These are phyloP conservation scores for Regulus satrapa DNA, from an alignment of 2,113 vertebrate genomes.

Conservation along the genomic window DNA sequence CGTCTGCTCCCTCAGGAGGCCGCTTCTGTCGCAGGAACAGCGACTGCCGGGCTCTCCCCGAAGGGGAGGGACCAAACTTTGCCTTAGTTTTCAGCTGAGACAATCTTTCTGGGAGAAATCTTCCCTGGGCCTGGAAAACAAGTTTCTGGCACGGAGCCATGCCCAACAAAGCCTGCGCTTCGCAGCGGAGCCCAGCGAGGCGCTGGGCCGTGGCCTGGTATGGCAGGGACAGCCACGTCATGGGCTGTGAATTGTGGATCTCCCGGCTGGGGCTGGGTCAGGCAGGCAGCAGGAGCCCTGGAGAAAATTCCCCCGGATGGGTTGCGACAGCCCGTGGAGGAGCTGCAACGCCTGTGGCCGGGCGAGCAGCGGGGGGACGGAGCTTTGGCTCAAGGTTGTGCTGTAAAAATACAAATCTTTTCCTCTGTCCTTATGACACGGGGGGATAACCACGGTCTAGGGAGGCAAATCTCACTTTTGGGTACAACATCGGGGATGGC, in stretches of 20 bases:
- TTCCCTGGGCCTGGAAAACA: background rate
- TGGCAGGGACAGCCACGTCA: background rate
- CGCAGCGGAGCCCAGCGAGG: background rate
- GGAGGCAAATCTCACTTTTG: background rate
- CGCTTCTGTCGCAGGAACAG: background rate
- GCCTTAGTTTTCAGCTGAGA: background rate
- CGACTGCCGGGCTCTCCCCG: background rate
- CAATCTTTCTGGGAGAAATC: background rate
- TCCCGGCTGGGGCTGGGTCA: background rate
- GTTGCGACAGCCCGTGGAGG: background rate
- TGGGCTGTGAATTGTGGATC: background rate
- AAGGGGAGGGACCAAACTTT: slow-evolving; percentile 54
- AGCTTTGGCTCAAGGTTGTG: background rate
- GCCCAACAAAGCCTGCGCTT: rapidly evolving
- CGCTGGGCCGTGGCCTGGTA: background rate
- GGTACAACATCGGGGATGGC: background rate
- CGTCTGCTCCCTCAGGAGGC: background rate
- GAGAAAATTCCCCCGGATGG: background rate
- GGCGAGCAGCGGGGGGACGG: rapidly evolving
- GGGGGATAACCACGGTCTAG: background rate
- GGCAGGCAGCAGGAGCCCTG: rapidly evolving
- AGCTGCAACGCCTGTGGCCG: background rate
- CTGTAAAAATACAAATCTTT: background rate
- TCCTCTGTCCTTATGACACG: background rate
- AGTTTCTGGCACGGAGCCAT: background rate